phyloP scores from a whole-genome alignment of 2,888 invertebrate genomes.

The Dastarcus helophoroides region DNA sequence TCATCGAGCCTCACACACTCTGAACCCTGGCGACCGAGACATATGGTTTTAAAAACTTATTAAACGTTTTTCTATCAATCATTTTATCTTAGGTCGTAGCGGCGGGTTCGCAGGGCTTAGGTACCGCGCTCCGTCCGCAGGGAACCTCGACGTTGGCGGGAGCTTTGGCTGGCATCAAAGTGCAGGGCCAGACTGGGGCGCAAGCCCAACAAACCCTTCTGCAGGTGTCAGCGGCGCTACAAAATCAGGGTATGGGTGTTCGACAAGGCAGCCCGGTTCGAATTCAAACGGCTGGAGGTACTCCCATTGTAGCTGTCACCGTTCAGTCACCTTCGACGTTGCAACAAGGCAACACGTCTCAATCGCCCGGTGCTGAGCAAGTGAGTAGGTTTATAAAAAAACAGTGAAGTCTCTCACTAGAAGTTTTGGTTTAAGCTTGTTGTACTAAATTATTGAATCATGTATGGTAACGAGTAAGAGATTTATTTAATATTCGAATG shows the following conservation, averaged over 20 bases:
- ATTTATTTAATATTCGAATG: too few relatives aligned
- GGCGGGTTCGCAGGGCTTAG: constrained; percentile 42
- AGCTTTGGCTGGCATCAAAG: constrained; percentile 40
- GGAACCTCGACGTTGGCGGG: constrained; percentile 37
- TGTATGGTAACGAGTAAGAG: too few relatives aligned
- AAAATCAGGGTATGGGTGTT: constrained; percentile 37
- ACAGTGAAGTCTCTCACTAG: constrained; percentile 19
- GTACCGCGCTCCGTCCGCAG: constrained; percentile 42
- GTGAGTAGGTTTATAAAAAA: constrained; percentile 33
- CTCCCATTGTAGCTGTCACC: constrained; percentile 46
- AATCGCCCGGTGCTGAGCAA: constrained; percentile 26
- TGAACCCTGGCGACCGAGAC: neutral
- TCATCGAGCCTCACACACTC: too few relatives aligned
- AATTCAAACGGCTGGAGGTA: constrained; percentile 40
- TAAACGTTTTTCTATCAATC: too few relatives aligned
- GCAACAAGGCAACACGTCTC: constrained; percentile 20
- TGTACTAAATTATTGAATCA: neutral
- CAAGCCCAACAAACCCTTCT: constrained; percentile 42
- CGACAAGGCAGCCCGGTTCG: constrained; percentile 49
- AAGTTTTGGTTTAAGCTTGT: neutral
- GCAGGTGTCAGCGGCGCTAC: constrained; percentile 44
- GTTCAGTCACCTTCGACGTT: constrained; percentile 34
- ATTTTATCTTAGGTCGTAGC: constrained; percentile 41
- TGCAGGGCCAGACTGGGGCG: constrained; percentile 30
- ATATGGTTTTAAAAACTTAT: neutral